Base-by-base conservation (phyloP, 2,797 vertebrate species). In the Triplophysa bombifrons region DNA sequence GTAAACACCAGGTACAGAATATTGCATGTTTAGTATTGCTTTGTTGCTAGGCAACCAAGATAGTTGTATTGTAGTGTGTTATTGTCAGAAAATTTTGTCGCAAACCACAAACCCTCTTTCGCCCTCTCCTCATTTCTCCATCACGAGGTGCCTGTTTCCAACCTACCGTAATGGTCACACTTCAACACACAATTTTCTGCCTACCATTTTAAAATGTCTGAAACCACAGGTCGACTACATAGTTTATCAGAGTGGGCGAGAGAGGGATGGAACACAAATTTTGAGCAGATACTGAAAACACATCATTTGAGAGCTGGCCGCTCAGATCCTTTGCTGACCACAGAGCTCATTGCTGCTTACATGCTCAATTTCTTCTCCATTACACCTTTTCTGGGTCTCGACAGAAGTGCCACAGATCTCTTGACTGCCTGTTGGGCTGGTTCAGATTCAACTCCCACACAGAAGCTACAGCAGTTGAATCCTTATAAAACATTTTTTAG, bases 41-140 rank as follows among this genome's bases (percentile, higher is more conserved):
- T 44, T 78, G 82, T 84, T 80, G 84, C 84, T 81, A 82, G 66
- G 82, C 77, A 85, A 86, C 85, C 69, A 44, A 10, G 34, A 60
- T 75, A 66, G 60, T 64, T 65, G n/a, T 50, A 78, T 63, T 50
- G 25, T 38, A 38, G 30, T 1, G 7, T 41, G 53, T 51, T 44
- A 12, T 44, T 60, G 66, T 60, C 50, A 12, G 56, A 76, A 55
- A 66, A 76, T 81, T 50, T 11, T 58, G 64, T 67, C 14, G 2
- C 14, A 2, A 19, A 55, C 20, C 30, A 41, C 48, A 60, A 53
- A 30, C 27, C 25, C 16, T 34, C 68, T 79, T 63, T 70, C 20
- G 63, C 48, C 14, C 68, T 79, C 67, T 70, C 27, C 68, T 56
- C 14, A 44, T 20, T 46, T 68, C 22, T 22, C 22, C n/a, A 30